These are phyloP conservation scores for Phyllostomus discolor DNA, from an alignment of 2,113 vertebrate genomes.

Conservation along the genomic window DNA sequence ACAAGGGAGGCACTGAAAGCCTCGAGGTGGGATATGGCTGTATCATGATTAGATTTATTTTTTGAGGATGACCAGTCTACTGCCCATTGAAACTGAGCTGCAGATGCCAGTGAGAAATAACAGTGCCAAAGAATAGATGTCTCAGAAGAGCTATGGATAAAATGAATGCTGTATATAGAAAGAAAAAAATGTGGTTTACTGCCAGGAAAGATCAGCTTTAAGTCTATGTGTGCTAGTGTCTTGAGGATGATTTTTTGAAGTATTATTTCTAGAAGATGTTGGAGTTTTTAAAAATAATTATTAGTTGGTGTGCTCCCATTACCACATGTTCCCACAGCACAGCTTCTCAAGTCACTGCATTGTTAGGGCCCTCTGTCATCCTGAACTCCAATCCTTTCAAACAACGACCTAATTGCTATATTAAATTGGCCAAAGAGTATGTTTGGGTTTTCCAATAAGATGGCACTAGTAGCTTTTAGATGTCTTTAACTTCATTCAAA, in stretches of 20 bases:
- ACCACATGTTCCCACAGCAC: neutral
- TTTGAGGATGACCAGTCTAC: neutral
- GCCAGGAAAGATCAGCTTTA: neutral
- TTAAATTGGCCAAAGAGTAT: neutral
- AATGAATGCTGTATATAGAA: neutral
- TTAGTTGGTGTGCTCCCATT: neutral
- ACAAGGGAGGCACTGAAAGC: neutral
- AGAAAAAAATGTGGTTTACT: neutral
- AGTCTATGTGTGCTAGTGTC: neutral
- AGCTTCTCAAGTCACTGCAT: neutral
- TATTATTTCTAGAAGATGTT: neutral
- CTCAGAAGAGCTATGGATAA: neutral
- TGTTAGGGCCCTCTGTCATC: neutral
- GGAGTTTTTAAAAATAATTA: neutral
- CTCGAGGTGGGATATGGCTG: neutral
- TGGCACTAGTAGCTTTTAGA: too few relatives aligned
- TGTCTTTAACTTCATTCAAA: too few relatives aligned
- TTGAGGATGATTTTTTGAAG: neutral
- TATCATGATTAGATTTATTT: neutral
- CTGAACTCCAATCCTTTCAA: neutral
- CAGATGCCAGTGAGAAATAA: neutral
- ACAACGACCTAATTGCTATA: neutral
- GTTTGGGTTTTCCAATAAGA: too few relatives aligned
- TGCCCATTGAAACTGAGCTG: neutral
- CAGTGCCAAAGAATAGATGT: neutral